Evolutionary conservation across 2,888 invertebrate species (phyloP), one percentile per base, ranked within the genome.

Genomic region (Acanthosepion esculentum): DNA sequence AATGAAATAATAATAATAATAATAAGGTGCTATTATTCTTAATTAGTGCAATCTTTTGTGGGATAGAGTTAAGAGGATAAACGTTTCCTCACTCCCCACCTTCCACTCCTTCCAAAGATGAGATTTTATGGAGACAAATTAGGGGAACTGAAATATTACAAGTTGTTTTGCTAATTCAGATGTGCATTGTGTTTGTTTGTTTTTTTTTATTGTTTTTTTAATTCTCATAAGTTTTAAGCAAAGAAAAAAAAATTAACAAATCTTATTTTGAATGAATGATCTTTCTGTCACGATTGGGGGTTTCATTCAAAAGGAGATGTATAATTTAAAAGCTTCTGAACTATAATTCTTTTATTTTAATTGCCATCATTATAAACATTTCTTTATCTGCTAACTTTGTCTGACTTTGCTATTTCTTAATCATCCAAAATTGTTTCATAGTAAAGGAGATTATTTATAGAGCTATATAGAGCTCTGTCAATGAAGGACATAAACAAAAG

Each of bases 11-110:
- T 59, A 23, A 59, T 59, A 23, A 59, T 59, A 15, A 78, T n/a
- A 78, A 78, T 78, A 78, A 78, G 78, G 78, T 78, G 78, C 78
- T 78, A 78, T 78, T 78, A 78, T 78, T 78, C 78, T 33, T n/a
- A 78, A 78, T 78, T 15, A n/a, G 78, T 78, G 78, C 78, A 78
- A 78, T 78, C 78, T 78, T 78, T 18, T 78, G 78, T 78, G n/a
- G 78, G n/a, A 78, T n/a, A 78, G n/a, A n/a, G 78, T 78, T 23
- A 59, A 20, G 20, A 41, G 23, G 20, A 20, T 59, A 7, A 59
- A 20, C n/a, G 10, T 78, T n/a, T 78, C n/a, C 29, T 29, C 59
- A 5, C 59, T 59, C n/a, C n/a, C 10, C 29, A 8, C 18, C 78
- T 10, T 78, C 78, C n/a, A 15, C 78, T n/a, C n/a, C 78, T 78